These are phyloP conservation scores for Eulacestoma nigropectus DNA, from an alignment of 2,113 vertebrate genomes.

Conservation along the genomic window DNA sequence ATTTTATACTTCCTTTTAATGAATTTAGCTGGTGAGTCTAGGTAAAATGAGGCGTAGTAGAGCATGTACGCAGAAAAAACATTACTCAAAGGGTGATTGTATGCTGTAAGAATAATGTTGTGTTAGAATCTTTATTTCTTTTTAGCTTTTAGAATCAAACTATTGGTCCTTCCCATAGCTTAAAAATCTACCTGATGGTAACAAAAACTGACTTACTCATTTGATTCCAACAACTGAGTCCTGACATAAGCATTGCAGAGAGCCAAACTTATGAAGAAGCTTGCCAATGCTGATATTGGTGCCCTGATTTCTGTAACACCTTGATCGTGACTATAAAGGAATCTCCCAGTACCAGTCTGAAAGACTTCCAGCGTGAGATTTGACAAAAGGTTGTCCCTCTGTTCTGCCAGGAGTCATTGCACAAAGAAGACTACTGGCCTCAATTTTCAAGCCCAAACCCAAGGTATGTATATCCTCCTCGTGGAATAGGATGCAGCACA, in stretches of 20 bases:
- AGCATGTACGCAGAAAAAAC: background rate
- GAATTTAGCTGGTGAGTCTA: background rate
- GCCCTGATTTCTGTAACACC: background rate
- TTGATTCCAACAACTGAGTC: background rate
- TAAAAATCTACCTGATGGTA: background rate
- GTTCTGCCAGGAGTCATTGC: background rate
- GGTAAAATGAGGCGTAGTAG: background rate
- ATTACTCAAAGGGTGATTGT: background rate
- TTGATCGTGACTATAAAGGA: background rate
- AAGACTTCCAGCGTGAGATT: background rate
- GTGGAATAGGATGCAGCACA: background rate
- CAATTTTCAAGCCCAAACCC: background rate
- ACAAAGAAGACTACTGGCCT: background rate
- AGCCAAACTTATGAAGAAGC: background rate
- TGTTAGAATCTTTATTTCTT: background rate
- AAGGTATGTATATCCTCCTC: rapidly evolving
- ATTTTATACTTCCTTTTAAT: background rate
- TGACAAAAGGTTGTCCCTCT: background rate
- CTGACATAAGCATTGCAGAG: background rate
- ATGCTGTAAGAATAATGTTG: background rate
- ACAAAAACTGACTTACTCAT: background rate
- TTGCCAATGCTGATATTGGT: rapidly evolving
- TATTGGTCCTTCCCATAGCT: background rate
- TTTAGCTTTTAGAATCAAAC: background rate
- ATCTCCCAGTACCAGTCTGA: background rate